Evolutionary conservation across 2,113 vertebrate species (phyloP), one percentile per base, ranked within the genome.

Genomic region (Pelvicachromis taeniatus): DNA sequence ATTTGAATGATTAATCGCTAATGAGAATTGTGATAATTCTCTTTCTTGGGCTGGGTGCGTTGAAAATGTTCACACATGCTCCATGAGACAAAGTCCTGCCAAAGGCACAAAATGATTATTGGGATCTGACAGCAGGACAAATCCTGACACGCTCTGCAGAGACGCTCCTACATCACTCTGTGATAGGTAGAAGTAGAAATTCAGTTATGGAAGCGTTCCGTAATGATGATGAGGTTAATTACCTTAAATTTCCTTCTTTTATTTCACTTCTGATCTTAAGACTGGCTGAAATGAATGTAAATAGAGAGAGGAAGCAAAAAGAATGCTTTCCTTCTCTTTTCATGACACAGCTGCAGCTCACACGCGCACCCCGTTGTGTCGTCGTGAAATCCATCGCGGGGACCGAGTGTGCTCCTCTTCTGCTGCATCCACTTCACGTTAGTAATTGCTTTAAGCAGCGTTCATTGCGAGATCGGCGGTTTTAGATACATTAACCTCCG

Each of bases 371-470:
- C n/a, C 19, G 6, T 19, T 3, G 42, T 85, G 52, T 45, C 45
- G 56, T 1, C 1, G n/a, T 70, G 17, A 35, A n/a, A 77, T 78
- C 55, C 80, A 70, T 85, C 55, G 59, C 81, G 26, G 31, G 55
- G 33, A 87, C 52, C 17, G 23, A 38, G 4, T 26, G 14, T 11
- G 6, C 82, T 86, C 45, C 50, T 50, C 35, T 38, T 80, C 31
- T 55, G 33, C 55, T 11, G 5, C 38, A 65, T 86, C 79, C 77
- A 88, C 56, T 89, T 77, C 7, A 80, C 82, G 61, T 86, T 86
- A 77, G 84, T 88, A 88, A 94, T 87, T 90, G 68, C 83, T 82
- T 91, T 87, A 53, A 87, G 81, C 61, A 33, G 45, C 40, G 11
- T 82, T 87, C 26, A 4, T 73, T 65, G 42, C 42, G 2, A 52